Evolutionary conservation across 2,888 invertebrate genomes (phyloP).

Genomic region (Nemurella pictetii): DNA sequence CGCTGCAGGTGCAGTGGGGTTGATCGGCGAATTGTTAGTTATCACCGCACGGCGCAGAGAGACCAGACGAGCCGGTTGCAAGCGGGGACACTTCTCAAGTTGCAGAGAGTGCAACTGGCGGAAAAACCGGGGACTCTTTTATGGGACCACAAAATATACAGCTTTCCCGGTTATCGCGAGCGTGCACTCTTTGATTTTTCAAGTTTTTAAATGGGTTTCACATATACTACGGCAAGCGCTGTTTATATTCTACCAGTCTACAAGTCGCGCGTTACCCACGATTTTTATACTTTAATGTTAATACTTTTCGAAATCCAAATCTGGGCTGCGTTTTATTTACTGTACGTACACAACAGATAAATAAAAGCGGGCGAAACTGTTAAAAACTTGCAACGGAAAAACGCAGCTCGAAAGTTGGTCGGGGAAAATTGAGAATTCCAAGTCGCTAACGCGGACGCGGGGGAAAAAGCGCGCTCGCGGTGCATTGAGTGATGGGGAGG

Average conservation of each 20-base stretch:
- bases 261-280: background rate
- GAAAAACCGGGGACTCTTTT: background rate
- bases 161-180: background rate
- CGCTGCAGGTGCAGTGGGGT: no score
- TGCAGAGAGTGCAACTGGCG: background rate
- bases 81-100: background rate
- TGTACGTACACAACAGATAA: background rate
- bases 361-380: background rate
- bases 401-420: background rate
- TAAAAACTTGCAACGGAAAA: background rate
- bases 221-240: background rate
- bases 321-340: background rate
- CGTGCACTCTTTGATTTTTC: background rate
- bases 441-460: background rate
- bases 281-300: background rate
- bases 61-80: background rate
- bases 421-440: background rate
- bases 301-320: background rate
- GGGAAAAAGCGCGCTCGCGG: no score
- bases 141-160: background rate
- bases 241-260: background rate
- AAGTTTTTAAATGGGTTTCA: background rate
- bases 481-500: background rate
- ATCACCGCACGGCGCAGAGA: background rate
- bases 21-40: background rate